Conservation (phyloP, 2,888 invertebrate genomes). For the Cosmia pyralina region DNA sequence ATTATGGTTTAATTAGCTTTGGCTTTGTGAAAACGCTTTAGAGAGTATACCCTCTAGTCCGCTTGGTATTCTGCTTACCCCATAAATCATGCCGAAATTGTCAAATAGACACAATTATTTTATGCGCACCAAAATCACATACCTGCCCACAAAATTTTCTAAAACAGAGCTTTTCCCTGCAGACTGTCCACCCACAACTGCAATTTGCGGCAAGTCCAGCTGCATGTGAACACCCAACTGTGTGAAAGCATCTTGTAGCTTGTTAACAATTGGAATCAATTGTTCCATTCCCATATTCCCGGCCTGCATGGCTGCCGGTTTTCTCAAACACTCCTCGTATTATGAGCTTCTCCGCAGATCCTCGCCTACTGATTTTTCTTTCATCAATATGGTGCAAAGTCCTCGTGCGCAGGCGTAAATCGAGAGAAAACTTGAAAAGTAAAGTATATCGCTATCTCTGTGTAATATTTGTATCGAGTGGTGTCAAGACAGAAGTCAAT, state of each 20-base stretch:
- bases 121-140: constrained; percentile 79
- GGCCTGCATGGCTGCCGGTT: constrained; percentile 89
- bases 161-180: constrained; percentile 99
- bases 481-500: not conserved
- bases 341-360: constrained; percentile 87
- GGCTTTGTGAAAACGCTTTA: not conserved
- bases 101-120: constrained; percentile 1
- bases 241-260: constrained; percentile 99
- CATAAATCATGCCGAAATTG: constrained; percentile 1
- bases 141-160: constrained; percentile 99
- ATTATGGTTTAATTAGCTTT: no score
- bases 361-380: constrained; percentile 87
- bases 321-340: constrained; percentile 81
- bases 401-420: constrained; percentile 83
- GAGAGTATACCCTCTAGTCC: not conserved
- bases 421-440: constrained; percentile 64
- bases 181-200: constrained; percentile 99
- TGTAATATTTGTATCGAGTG: not conserved
- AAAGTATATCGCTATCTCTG: constrained; percentile 10
- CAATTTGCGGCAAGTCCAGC: constrained; percentile 99
- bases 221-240: constrained; percentile 99
- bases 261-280: constrained; percentile 99
- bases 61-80: constrained; percentile 6
- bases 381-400: constrained; percentile 84
- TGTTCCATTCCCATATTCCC: constrained; percentile 98